Evolutionary conservation across 2,888 invertebrate genomes (phyloP), one percentile per base, ranked within the genome.

Genomic region (Pristionchus japonicus): DNA sequence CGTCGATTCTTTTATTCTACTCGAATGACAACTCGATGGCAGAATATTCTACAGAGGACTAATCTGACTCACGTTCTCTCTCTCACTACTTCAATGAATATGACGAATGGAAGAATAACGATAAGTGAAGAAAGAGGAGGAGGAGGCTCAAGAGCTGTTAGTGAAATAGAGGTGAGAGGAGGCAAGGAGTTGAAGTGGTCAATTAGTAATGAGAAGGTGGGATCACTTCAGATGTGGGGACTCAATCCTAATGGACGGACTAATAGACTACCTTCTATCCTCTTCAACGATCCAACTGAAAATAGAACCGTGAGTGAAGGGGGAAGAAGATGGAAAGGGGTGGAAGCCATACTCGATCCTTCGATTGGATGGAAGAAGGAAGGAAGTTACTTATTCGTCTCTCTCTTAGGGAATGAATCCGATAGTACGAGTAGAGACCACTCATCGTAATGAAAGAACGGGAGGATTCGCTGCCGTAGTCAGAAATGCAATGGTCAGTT

Each of bases 1-100:
- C 74, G 74, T 40, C 23, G 74, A 20, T 74, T 74, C 74, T 74
- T 74, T 43, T 74, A 74, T 34, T n/a, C 34, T 20, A 40, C 40
- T 74, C 74, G 74, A 43, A 74, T 74, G 74, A 74, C 20, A 37
- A 74, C 74, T 74, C 74, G 74, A 74, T 74, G 74, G 74, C 40
- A 74, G 40, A 74, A 37, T 74, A 37, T 74, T n/a, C 37, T 74
- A n/a, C 40, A 74, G 74, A 74, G n/a, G 37, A 40, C 40, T 20
- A 40, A 17, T 82, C 31, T 82, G 9, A 49, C 82, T 47, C 82
- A 49, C 43, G 27, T 82, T 49, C 15, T 49, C 15, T 82, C 82
- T 17, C 34, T 74, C 1, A 43, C 49, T 4, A n/a, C 47, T 43
- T 43, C n/a, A 20, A 82, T 82, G 82, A 82, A 15, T 82, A 20